Conservation (phyloP, 2,113 vertebrate species). For the Pteronura brasiliensis region DNA sequence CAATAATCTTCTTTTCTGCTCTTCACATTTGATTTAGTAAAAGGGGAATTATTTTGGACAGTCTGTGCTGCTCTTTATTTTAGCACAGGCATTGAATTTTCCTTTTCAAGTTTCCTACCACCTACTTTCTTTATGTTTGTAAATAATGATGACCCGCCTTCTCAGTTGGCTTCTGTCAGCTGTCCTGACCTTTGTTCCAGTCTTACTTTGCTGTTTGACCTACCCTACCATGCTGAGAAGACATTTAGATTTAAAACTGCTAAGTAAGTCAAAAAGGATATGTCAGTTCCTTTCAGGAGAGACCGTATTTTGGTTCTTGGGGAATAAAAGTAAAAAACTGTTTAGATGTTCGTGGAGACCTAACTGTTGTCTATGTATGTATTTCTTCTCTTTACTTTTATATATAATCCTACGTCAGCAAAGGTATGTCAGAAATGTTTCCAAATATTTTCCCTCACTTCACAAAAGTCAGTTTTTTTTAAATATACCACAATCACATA, state of each 20-base stretch:
- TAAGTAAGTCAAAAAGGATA: conserved; percentile 36
- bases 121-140: not conserved
- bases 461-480: not conserved
- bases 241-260: not conserved
- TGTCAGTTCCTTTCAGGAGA: not conserved
- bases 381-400: not conserved
- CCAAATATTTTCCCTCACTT: not conserved
- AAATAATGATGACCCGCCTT: not conserved
- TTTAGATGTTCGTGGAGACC: not conserved
- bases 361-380: not conserved
- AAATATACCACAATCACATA: not conserved
- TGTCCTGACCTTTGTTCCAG: not conserved
- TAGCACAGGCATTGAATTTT: not conserved
- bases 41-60: not conserved
- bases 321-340: not conserved
- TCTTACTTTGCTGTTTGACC: not conserved
- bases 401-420: not conserved
- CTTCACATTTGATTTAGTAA: not conserved
- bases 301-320: not conserved
- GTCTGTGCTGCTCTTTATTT: not conserved
- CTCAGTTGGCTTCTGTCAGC: not conserved
- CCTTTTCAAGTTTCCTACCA: not conserved
- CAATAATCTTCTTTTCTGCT: not conserved
- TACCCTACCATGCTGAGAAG: not conserved
- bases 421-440: not conserved